Percentiles rank a stretch among this genome's conserved stretches.
phyloP scores from a whole-genome alignment of 2,113 vertebrate species.

The Lasiurus cinereus region DNA sequence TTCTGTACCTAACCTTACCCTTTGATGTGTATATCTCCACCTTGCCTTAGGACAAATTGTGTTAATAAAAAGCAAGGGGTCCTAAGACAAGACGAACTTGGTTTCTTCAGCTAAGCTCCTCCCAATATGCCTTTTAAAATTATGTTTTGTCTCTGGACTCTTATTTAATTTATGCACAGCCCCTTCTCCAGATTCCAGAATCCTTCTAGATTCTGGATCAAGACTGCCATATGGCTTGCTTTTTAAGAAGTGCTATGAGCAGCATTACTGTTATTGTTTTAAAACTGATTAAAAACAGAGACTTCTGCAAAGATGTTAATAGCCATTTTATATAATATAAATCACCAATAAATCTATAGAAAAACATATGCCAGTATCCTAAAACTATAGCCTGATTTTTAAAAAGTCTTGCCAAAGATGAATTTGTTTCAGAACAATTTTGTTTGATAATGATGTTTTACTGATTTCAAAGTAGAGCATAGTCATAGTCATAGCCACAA shows the following conservation, averaged over 20 bases:
- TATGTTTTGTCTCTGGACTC: no score
- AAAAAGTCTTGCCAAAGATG: slow-evolving; percentile 25
- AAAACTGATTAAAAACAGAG: slow-evolving; percentile 27
- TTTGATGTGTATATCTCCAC: no score
- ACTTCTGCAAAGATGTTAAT: neutral
- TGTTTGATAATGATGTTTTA: slow-evolving; percentile 60
- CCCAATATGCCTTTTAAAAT: no score
- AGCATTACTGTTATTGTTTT: neutral
- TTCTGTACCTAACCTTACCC: no score
- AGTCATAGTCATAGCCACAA: neutral
- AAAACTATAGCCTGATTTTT: neutral
- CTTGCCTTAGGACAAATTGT: no score
- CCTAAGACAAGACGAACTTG: no score
- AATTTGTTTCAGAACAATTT: slow-evolving; percentile 47
- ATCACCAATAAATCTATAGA: neutral
- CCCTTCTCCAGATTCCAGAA: no score
- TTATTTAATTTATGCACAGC: no score
- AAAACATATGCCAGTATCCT: slow-evolving; percentile 2
- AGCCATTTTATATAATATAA: slow-evolving; percentile 43
- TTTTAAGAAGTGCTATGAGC: neutral
- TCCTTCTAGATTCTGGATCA: no score
- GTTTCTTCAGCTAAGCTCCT: no score
- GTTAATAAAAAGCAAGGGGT: no score
- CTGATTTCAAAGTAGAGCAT: slow-evolving; percentile 35
- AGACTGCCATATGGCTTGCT: neutral